These are phyloP conservation scores for Tachina grossa DNA, from an alignment of 2,888 invertebrate genomes.

Conservation along the genomic window DNA sequence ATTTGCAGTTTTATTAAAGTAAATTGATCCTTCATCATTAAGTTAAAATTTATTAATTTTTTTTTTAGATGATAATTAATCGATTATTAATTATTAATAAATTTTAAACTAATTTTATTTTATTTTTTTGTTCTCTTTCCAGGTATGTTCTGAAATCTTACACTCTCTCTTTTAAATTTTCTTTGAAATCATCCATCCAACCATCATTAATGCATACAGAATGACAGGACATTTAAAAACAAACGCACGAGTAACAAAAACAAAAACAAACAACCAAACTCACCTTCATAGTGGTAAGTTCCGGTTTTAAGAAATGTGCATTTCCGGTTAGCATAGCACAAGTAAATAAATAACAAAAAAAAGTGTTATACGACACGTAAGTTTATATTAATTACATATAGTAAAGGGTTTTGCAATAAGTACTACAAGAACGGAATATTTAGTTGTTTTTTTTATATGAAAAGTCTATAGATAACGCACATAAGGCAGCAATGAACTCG, in stretches of 20 bases:
- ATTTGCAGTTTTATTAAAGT: too few relatives aligned
- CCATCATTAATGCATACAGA: conserved; percentile 1
- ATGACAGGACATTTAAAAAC: conserved; percentile 14
- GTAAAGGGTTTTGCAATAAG: too few relatives aligned
- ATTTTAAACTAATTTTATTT: not conserved
- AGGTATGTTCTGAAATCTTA: conserved; percentile 58
- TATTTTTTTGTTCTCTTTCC: conserved; percentile 50
- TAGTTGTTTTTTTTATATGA: too few relatives aligned
- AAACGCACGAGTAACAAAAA: not conserved
- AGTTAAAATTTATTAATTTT: too few relatives aligned
- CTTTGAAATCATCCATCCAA: not conserved
- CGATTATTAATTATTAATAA: conserved; percentile 16
- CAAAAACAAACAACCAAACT: not conserved
- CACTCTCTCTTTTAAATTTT: not conserved
- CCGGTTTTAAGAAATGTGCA: conserved; percentile 65
- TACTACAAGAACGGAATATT: too few relatives aligned
- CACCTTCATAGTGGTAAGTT: conserved; percentile 63
- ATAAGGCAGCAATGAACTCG: too few relatives aligned
- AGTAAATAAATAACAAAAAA: conserved; percentile 29
- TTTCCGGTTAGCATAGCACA: conserved; percentile 49
- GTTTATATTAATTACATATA: conserved; percentile 14
- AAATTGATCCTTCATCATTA: too few relatives aligned
- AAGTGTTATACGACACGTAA: not conserved
- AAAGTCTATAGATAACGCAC: too few relatives aligned
- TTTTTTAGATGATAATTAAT: not conserved